Conservation (phyloP, 2,113 vertebrate species). For the Platycercus adscitus region DNA sequence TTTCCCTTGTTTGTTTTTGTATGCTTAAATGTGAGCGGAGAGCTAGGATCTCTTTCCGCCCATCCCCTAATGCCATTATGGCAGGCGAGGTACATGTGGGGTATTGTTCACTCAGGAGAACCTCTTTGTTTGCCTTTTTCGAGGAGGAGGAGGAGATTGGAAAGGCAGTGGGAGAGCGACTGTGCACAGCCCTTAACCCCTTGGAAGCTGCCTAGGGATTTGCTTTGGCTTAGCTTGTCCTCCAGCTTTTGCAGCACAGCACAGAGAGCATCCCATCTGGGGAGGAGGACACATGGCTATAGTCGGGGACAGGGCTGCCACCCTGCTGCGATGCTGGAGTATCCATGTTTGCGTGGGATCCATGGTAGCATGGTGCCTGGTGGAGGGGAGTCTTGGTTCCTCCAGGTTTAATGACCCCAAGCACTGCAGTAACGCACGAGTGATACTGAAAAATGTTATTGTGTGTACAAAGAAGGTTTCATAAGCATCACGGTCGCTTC, state of each 20-base stretch:
- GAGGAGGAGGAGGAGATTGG: background rate
- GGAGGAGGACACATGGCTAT: fast-evolving
- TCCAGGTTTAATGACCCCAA: background rate
- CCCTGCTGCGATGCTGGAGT: fast-evolving
- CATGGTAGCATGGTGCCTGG: fast-evolving
- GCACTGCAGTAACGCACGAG: fast-evolving
- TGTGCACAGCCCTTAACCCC: background rate
- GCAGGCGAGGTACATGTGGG: background rate
- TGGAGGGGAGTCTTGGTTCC: fast-evolving
- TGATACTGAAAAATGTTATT: background rate
- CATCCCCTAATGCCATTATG: background rate
- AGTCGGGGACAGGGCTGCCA: background rate
- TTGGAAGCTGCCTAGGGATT: background rate
- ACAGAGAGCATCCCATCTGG: fast-evolving
- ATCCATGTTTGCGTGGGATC: fast-evolving
- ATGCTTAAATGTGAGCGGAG: conserved; percentile 2
- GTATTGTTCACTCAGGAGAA: background rate
- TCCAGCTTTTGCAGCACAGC: background rate
- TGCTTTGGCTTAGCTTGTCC: background rate
- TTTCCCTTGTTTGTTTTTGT: conserved; percentile 50
- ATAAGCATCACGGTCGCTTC: fast-evolving
- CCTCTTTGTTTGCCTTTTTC: background rate
- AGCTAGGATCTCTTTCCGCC: conserved; percentile 7
- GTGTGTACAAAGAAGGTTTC: background rate
- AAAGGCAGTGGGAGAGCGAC: background rate